Conservation (phyloP, 2,113 vertebrate species). For the Beaufortia kweichowensis region DNA sequence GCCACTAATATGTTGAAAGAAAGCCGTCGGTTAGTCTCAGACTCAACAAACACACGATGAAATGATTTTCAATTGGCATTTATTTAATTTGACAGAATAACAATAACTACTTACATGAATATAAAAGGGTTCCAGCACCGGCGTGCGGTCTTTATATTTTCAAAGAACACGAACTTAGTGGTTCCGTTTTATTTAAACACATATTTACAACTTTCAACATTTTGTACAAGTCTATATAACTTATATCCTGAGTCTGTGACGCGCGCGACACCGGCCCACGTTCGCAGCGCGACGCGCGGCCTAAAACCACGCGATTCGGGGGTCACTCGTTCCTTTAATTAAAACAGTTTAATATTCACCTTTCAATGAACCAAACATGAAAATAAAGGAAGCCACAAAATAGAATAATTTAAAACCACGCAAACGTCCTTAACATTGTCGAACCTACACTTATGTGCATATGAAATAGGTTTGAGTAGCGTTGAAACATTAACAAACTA, state of each 20-base stretch:
- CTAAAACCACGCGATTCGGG: constrained; percentile 62
- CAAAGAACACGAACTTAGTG: constrained; percentile 76
- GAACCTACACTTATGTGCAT: constrained; percentile 58
- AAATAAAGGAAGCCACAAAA: constrained; percentile 70
- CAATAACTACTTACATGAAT: constrained; percentile 75
- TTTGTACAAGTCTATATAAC: constrained; percentile 78
- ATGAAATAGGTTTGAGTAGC: constrained; percentile 28
- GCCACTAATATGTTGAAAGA: too few species aligned
- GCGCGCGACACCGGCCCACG: constrained; percentile 60
- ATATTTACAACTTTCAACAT: constrained; percentile 79
- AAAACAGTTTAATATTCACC: constrained; percentile 64
- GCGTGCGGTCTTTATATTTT: constrained; percentile 65
- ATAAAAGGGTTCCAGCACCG: constrained; percentile 70
- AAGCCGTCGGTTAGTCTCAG: not conserved
- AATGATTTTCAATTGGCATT: constrained; percentile 69
- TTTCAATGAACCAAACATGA: constrained; percentile 63
- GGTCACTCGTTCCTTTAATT: constrained; percentile 55
- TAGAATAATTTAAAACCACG: constrained; percentile 74
- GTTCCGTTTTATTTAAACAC: constrained; percentile 76
- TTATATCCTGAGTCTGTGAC: constrained; percentile 78
- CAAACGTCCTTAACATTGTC: constrained; percentile 72
- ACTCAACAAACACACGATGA: not conserved
- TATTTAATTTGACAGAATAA: constrained; percentile 75
- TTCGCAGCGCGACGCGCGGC: constrained; percentile 47
- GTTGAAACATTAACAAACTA: constrained; percentile 46